Base-by-base conservation (phyloP, 2,888 invertebrate species). In the Apodemia zela region DNA sequence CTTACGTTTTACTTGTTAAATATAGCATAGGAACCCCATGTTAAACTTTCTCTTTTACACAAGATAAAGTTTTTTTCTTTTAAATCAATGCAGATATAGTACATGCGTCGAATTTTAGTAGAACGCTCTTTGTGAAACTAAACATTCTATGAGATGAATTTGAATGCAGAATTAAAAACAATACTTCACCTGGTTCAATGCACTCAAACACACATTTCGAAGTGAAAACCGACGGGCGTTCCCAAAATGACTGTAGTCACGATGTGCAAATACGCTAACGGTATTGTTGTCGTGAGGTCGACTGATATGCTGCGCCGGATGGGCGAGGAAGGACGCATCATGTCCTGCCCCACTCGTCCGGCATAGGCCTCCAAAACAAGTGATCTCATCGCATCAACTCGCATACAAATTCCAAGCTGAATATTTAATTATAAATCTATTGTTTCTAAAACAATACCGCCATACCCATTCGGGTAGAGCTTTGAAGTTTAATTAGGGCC, bases 221-320 rank as follows among this genome's bases (percentile, higher is more conserved):
- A 67, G 67, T 59, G 64, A 67, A 69, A 64, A 62, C 69, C 59
- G 68, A 60, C 65, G 66, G 60, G 51, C 65, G 61, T 63, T 67
- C 64, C 65, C 66, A 67, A 73, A 74, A 70, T 66, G 62, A 66
- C 65, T 65, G 67, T 67, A 69, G 76, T 74, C 78, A 78, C 79
- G 78, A 78, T 75, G 76, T 75, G 81, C 80, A 82, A 84, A 84
- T 82, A 80, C 69, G 66, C 64, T 85, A 85, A 84, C 87, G 82
- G 85, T 78, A 78, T 67, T 64, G 66, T 69, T 64, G 71, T 68
- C 71, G 71, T 64, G 61, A 63, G 72, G 74, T 70, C 69, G 73
- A 70, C 70, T 73, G 72, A 75, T 75, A 75, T 70, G 71, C 66
- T 66, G 66, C 66, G 73, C 74, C 75, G 75, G 75, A 76, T 75